Evolutionary conservation across 2,797 vertebrate species (phyloP).

Genomic region (Eurystomus glaucurus): DNA sequence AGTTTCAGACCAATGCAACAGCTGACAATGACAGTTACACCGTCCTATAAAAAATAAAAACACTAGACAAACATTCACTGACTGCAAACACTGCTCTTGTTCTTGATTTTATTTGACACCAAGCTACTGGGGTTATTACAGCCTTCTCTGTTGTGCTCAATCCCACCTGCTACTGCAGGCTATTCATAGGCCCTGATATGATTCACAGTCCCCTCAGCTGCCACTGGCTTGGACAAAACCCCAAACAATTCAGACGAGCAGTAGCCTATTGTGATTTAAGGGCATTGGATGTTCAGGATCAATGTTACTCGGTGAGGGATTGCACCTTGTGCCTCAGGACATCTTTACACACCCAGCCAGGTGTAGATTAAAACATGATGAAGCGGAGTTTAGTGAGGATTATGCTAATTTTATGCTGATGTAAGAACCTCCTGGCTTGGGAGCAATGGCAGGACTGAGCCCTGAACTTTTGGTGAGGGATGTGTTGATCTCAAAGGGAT

Average conservation of each 20-base stretch:
- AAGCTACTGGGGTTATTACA: neutral
- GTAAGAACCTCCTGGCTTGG: neutral
- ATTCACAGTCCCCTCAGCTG: neutral
- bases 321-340: accelerated
- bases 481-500: neutral
- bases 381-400: neutral
- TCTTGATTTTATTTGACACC: neutral
- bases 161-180: neutral
- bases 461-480: neutral
- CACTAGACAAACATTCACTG: neutral
- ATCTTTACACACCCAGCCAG: neutral
- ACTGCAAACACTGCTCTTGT: neutral
- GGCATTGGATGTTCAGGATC: neutral
- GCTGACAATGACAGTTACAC: neutral
- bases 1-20: neutral
- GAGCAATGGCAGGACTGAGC: neutral
- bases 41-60: neutral
- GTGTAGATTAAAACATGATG: neutral
- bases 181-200: neutral
- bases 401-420: neutral
- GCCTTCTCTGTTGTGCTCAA: neutral
- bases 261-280: neutral
- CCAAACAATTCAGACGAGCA: neutral
- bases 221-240: neutral
- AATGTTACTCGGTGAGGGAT: accelerated